A percentile compares a stretch with the other conserved stretches of the same genome.
Conservation (phyloP, 1,140 invertebrate species). For the Acromyrmex echinatior region DNA sequence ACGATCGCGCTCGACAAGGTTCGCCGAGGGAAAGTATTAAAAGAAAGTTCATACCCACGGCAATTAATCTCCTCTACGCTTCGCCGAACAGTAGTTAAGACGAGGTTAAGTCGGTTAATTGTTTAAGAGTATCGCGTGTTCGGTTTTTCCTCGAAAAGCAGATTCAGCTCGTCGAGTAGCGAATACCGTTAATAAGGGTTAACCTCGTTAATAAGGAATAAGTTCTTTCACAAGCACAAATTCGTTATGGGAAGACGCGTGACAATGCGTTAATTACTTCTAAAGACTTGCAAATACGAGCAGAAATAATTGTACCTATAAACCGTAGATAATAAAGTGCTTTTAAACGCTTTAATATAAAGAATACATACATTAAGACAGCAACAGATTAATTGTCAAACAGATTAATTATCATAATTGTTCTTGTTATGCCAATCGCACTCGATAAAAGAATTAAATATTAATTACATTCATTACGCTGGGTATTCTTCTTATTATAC, state of each 20-base stretch:
- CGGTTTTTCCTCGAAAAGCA: slow-evolving; percentile 34
- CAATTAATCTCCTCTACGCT: slow-evolving; percentile 29
- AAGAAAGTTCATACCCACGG: slow-evolving; percentile 40
- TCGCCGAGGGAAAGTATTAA: slow-evolving; percentile 21
- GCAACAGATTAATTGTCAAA: background rate
- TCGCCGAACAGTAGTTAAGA: background rate
- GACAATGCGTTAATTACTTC: slow-evolving; percentile 21
- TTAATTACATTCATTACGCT: background rate
- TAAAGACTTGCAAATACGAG: background rate
- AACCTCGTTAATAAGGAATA: background rate
- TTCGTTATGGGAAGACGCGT: background rate
- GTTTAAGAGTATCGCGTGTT: slow-evolving; percentile 8
- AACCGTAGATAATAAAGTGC: slow-evolving; percentile 21
- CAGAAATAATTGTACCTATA: background rate
- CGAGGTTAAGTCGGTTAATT: slow-evolving; percentile 39
- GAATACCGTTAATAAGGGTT: background rate
- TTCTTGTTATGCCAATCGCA: background rate
- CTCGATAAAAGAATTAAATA: background rate
- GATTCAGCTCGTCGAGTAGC: slow-evolving; percentile 5
- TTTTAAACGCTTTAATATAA: background rate
- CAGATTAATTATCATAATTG: background rate
- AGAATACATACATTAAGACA: background rate
- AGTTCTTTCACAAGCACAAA: background rate
- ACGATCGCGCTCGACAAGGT: background rate
- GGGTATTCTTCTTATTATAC: background rate